These are phyloP conservation scores for Sipha flava DNA, from an alignment of 1,140 invertebrate genomes.

Conservation along the genomic window DNA sequence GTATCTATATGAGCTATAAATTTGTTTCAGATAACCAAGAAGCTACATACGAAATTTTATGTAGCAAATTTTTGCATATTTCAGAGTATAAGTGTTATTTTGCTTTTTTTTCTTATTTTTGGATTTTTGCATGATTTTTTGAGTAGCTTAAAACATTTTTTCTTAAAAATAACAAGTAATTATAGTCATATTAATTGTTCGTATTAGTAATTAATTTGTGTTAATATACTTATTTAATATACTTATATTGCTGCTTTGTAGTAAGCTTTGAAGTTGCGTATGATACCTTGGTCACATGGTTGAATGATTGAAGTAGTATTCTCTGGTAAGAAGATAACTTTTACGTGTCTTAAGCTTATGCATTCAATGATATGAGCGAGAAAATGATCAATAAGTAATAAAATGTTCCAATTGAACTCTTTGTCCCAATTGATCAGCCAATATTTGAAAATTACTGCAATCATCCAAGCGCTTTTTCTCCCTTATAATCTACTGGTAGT, in stretches of 20 bases:
- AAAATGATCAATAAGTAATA: conserved; percentile 44
- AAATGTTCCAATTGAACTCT: not conserved
- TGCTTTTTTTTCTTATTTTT: no score
- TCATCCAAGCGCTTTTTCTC: conserved; percentile 32
- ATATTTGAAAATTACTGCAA: not conserved
- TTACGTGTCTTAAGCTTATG: conserved; percentile 38
- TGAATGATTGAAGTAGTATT: conserved; percentile 45
- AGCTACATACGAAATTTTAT: no score
- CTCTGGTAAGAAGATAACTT: conserved; percentile 42
- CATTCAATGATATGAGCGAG: conserved; percentile 39
- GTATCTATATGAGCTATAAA: no score
- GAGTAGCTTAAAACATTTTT: no score
- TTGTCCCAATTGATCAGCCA: not conserved
- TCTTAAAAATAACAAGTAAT: no score
- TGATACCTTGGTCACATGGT: conserved; percentile 45
- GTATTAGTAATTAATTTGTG: no score
- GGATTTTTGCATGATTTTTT: no score
- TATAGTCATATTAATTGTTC: no score
- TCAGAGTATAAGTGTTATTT: no score
- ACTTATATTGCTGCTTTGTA: not conserved
- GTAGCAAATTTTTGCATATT: no score
- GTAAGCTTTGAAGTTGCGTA: conserved; percentile 35
- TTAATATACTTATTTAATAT: no score
- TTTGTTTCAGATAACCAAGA: no score
- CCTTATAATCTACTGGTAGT: conserved; percentile 8